Evolutionary conservation across 1,140 invertebrate genomes (phyloP), one percentile per base, ranked within the genome.

Genomic region (Drosophila punjabiensis): DNA sequence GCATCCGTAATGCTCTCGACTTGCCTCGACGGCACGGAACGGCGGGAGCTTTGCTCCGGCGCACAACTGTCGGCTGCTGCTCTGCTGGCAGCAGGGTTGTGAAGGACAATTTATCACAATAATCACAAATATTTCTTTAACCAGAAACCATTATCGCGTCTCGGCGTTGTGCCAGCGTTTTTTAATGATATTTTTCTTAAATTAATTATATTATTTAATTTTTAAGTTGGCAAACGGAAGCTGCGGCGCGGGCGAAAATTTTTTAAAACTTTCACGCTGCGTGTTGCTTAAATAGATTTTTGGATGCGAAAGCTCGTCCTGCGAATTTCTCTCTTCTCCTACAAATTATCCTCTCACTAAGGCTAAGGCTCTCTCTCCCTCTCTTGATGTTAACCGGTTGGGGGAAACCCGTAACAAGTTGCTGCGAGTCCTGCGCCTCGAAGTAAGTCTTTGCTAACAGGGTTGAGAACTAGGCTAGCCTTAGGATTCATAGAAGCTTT

Each of bases 1-100:
- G 69, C 76, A 75, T 69, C 62, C 78, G 78, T 71, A 67, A 70
- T 91, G 78, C 89, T 88, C 88, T 79, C 88, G 76, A 76, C 32
- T 91, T 66, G 80, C 74, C 73, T 75, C 79, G 65, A 89, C 68
- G 64, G 74, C 71, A 82, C 81, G 85, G 73, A 41, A 65, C 32
- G 28, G 47, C 47, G 64, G 65, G 55, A 69, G 71, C 66, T 87
- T 69, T 67, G 80, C 85, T 77, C 83, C 82, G 90, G 88, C 85
- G 86, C 86, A 86, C 81, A 76, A 80, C 82, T 74, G 70, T 62
- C 79, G 69, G 70, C 86, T 90, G 32, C 33, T 56, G 33, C 53
- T 37, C 48, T 20, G 32, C 33, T 39, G 53, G 14, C 55, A 39
- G 70, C 39, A 56, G 69, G 61, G 66, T 83, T 76, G 75, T 66